Percentiles rank a stretch among this genome's conserved stretches.
Evolutionary conservation across 2,888 invertebrate species (phyloP).

Genomic region (Entomobrya multifasciata): DNA sequence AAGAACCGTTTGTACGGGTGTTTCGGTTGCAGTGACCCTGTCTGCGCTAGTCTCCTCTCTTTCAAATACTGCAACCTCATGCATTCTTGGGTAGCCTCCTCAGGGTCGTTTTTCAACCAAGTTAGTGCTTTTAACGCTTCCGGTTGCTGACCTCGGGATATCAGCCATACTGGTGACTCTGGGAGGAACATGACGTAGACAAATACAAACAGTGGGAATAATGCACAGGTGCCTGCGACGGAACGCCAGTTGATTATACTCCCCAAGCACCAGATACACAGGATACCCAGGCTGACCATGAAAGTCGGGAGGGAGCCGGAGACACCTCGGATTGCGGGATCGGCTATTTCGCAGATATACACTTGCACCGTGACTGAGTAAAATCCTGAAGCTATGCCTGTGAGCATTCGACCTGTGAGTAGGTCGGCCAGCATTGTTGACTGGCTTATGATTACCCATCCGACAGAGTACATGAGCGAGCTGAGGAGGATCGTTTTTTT

Average conservation of each 20-base stretch:
- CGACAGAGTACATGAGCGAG: slow-evolving; percentile 76
- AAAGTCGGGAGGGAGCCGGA: slow-evolving; percentile 78
- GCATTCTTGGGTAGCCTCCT: slow-evolving; percentile 78
- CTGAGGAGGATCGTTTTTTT: slow-evolving; percentile 78
- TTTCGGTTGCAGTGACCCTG: slow-evolving; percentile 27
- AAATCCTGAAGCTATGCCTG: slow-evolving; percentile 78
- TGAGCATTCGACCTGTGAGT: slow-evolving; percentile 77
- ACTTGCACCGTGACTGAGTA: slow-evolving; percentile 79
- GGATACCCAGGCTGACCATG: slow-evolving; percentile 78
- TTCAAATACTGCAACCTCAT: slow-evolving; percentile 78
- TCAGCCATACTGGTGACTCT: slow-evolving; percentile 79
- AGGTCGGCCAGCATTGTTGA: slow-evolving; percentile 75
- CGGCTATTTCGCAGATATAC: slow-evolving; percentile 79
- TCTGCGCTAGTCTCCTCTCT: slow-evolving; percentile 67
- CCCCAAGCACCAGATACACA: slow-evolving; percentile 77
- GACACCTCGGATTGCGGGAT: slow-evolving; percentile 77
- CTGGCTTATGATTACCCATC: slow-evolving; percentile 78
- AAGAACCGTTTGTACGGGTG: slow-evolving; percentile 68
- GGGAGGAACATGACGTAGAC: slow-evolving; percentile 78
- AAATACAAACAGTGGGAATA: slow-evolving; percentile 77
- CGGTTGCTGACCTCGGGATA: slow-evolving; percentile 64
- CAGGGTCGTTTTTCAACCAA: slow-evolving; percentile 77
- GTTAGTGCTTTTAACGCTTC: slow-evolving; percentile 72
- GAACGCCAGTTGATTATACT: slow-evolving; percentile 75
- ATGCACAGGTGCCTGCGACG: slow-evolving; percentile 74